Evolutionary conservation across 2,888 invertebrate genomes (phyloP).

Genomic region (Chouioia cunea): DNA sequence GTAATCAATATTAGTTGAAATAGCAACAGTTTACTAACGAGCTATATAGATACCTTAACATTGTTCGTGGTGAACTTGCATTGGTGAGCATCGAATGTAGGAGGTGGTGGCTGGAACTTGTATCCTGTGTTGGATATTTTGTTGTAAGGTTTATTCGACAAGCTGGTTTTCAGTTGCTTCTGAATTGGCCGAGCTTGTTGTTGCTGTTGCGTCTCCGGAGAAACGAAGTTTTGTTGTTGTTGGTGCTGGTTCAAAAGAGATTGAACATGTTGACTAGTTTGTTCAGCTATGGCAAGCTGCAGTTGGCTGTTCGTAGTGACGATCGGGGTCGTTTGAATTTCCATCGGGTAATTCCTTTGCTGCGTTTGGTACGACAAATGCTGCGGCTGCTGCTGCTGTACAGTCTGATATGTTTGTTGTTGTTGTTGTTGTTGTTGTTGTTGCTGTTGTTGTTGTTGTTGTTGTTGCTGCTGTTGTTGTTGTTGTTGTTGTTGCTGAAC

Average conservation of each 20-base stretch:
- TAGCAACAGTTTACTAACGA: too few relatives aligned
- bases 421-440: slow-evolving; percentile 38
- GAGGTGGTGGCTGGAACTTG: slow-evolving; percentile 60
- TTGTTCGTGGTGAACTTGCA: slow-evolving; percentile 61
- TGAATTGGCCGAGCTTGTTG: slow-evolving; percentile 23
- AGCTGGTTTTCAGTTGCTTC: slow-evolving; percentile 33
- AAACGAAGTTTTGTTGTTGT: slow-evolving; percentile 59
- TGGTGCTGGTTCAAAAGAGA: slow-evolving; percentile 44
- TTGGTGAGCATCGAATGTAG: slow-evolving; percentile 59
- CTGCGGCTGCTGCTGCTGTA: slow-evolving; percentile 53
- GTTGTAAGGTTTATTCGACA: slow-evolving; percentile 39
- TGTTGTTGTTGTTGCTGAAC: slow-evolving; percentile 62
- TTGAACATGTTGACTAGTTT: slow-evolving; percentile 47
- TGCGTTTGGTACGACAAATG: slow-evolving; percentile 56
- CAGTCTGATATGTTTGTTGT: slow-evolving; percentile 59
- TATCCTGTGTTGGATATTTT: slow-evolving; percentile 52
- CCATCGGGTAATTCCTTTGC: slow-evolving; percentile 59
- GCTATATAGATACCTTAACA: slow-evolving; percentile 57
- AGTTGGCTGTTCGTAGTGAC: slow-evolving; percentile 54
- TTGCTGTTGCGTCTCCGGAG: slow-evolving; percentile 45
- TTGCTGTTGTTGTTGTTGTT: slow-evolving; percentile 49
- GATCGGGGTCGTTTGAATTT: slow-evolving; percentile 59
- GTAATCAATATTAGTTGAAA: too few relatives aligned
- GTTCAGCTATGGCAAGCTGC: slow-evolving; percentile 44
- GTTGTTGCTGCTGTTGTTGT: slow-evolving; percentile 49